phyloP scores from a whole-genome alignment of 2,888 invertebrate genomes.

The Drosophila eohydei region DNA sequence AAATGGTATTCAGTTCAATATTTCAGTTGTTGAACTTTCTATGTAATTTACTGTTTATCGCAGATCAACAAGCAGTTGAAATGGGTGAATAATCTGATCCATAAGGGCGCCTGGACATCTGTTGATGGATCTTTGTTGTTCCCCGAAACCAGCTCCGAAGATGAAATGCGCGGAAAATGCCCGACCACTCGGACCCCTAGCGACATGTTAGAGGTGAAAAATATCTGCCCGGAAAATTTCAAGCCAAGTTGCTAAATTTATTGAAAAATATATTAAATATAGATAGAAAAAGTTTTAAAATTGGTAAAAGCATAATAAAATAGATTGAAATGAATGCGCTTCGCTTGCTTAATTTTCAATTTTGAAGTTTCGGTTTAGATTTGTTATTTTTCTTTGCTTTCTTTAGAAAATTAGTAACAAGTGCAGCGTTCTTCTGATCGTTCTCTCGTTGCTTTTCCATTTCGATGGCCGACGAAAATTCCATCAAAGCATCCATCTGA shows the following conservation, averaged over 20 bases:
- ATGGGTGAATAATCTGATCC: slow-evolving; percentile 50
- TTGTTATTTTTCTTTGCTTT: slow-evolving; percentile 35
- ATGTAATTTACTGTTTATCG: neutral
- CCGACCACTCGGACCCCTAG: neutral
- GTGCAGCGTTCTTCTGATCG: slow-evolving; percentile 27
- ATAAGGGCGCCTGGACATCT: slow-evolving; percentile 33
- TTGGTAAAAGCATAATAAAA: slow-evolving; percentile 8
- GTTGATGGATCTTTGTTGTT: slow-evolving; percentile 42
- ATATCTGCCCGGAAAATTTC: slow-evolving; percentile 44
- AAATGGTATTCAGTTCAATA: slow-evolving; percentile 23
- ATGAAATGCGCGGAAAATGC: neutral
- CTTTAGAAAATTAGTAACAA: slow-evolving; percentile 35
- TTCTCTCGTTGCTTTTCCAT: slow-evolving; percentile 30
- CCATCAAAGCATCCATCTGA: slow-evolving; percentile 31
- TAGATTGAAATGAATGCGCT: slow-evolving; percentile 8
- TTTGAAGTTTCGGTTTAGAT: slow-evolving; percentile 23
- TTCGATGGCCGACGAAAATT: slow-evolving; percentile 33
- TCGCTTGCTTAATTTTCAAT: slow-evolving; percentile 3
- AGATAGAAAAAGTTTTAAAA: neutral
- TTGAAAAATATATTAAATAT: neutral
- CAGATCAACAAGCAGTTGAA: slow-evolving; percentile 60
- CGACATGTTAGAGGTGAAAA: neutral
- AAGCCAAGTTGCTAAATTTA: slow-evolving; percentile 48
- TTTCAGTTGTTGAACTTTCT: neutral
- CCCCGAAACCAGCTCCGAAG: slow-evolving; percentile 8